phyloP scores from a whole-genome alignment of 2,888 invertebrate genomes.

The Tetanocera ferruginea region DNA sequence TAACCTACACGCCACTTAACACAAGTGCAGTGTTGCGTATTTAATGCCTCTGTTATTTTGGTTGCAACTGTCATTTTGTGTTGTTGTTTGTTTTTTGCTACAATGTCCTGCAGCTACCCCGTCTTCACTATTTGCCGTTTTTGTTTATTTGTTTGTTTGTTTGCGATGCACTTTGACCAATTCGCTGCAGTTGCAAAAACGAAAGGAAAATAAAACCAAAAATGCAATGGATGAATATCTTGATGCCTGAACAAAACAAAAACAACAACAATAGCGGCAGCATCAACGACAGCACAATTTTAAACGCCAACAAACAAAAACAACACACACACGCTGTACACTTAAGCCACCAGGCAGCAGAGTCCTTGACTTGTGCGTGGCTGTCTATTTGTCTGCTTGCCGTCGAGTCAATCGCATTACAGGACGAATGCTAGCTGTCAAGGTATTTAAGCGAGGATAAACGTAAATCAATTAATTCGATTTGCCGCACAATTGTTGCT shows the following conservation, averaged over 20 bases:
- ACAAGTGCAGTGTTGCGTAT: slow-evolving; percentile 9
- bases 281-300: no score
- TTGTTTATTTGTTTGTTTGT: slow-evolving; percentile 45
- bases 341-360: no score
- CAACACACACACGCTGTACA: no score
- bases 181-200: slow-evolving; percentile 38
- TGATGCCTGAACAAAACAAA: no score
- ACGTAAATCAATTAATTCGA: slow-evolving; percentile 2
- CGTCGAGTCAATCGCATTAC: slow-evolving; percentile 48
- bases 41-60: slow-evolving; percentile 6
- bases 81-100: slow-evolving; percentile 33
- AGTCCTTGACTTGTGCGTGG: neutral
- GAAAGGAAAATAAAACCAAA: no score
- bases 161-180: slow-evolving; percentile 48
- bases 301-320: no score
- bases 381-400: slow-evolving; percentile 47
- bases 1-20: neutral
- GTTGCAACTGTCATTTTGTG: slow-evolving; percentile 8
- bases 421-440: neutral
- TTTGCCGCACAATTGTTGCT: slow-evolving; percentile 1
- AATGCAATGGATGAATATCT: no score
- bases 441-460: neutral
- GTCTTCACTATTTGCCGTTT: slow-evolving; percentile 17
- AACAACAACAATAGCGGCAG: no score
- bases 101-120: no score